These are phyloP conservation scores for Sycophaga agraensis DNA, from an alignment of 1,140 invertebrate genomes.

Conservation along the genomic window DNA sequence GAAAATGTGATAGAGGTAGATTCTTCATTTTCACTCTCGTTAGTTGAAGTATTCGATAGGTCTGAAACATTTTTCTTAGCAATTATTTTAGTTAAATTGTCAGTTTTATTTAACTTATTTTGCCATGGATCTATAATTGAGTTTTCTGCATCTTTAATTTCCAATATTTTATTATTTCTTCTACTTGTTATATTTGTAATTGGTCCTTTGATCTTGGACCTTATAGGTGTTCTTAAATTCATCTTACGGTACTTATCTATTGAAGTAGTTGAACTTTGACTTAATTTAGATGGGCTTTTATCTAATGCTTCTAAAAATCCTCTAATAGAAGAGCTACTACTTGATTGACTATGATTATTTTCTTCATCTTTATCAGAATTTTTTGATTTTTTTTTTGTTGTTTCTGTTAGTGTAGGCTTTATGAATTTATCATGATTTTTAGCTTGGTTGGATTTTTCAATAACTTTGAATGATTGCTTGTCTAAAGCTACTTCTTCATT, in stretches of 20 bases:
- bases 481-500: background rate
- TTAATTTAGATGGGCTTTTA: constrained; percentile 26
- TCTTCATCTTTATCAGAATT: constrained; percentile 2
- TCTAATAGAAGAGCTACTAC: constrained; percentile 1
- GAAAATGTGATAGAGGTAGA: background rate
- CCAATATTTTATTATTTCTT: background rate
- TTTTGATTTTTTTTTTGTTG: background rate
- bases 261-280: constrained; percentile 11
- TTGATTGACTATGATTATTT: background rate
- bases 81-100: too few species aligned
- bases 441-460: background rate
- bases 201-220: background rate
- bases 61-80: background rate
- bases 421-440: background rate
- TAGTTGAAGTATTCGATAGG: background rate
- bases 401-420: background rate
- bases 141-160: too few species aligned
- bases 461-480: background rate
- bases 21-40: background rate
- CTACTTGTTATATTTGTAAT: background rate
- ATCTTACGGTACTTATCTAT: constrained; percentile 7
- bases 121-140: too few species aligned
- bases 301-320: constrained; percentile 6
- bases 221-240: constrained; percentile 8
- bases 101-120: too few species aligned